Conservation (phyloP, 2,888 invertebrate genomes). For the Lapara coniferarum region DNA sequence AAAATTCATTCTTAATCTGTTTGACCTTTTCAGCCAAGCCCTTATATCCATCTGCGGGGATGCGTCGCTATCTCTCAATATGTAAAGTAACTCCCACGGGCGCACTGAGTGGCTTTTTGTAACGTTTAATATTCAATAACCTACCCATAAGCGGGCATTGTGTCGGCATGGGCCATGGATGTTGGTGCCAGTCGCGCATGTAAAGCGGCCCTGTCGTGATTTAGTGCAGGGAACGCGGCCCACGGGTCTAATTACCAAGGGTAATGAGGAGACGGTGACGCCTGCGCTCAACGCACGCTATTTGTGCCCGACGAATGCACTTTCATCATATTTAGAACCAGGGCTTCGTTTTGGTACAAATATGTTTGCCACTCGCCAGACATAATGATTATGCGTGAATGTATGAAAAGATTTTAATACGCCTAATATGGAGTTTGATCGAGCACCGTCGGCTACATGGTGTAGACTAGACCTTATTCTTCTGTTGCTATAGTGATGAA, state of each 20-base stretch:
- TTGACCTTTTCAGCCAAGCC: neutral
- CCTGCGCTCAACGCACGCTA: conserved; percentile 43
- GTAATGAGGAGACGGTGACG: conserved; percentile 71
- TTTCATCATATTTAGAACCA: neutral
- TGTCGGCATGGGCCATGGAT: conserved; percentile 61
- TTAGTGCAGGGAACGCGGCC: conserved; percentile 73
- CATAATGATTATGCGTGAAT: no score
- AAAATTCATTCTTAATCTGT: neutral
- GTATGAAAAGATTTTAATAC: no score
- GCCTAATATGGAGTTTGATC: neutral
- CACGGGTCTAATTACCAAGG: conserved; percentile 80
- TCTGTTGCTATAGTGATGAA: neutral
- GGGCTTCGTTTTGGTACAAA: no score
- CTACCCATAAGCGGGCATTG: conserved; percentile 65
- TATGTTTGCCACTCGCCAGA: no score
- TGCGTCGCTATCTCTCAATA: conserved; percentile 58
- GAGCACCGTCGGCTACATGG: neutral
- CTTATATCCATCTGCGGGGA: neutral
- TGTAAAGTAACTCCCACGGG: conserved; percentile 55
- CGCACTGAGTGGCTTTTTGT: conserved; percentile 51
- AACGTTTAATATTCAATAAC: conserved; percentile 74
- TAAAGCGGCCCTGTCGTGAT: conserved; percentile 69
- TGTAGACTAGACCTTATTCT: neutral
- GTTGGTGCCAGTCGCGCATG: conserved; percentile 59
- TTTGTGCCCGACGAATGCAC: conserved; percentile 6